These are phyloP conservation scores for Proterorhinus semilunaris DNA, from an alignment of 2,113 vertebrate species.

Conservation along the genomic window DNA sequence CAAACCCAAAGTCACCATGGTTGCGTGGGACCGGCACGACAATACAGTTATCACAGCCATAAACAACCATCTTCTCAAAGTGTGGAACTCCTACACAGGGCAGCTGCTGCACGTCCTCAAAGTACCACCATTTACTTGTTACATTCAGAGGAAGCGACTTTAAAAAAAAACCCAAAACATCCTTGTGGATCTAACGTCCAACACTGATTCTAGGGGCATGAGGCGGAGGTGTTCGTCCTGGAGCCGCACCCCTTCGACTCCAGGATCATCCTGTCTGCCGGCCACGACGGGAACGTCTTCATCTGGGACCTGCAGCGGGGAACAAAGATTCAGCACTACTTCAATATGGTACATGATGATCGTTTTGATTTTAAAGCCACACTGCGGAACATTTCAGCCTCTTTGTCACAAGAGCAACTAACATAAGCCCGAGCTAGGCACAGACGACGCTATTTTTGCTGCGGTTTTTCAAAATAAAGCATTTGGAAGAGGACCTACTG, in stretches of 20 bases:
- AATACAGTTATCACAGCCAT: constrained; percentile 93
- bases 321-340: constrained; percentile 88
- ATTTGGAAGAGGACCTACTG: no score
- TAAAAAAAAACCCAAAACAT: not conserved
- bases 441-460: no score
- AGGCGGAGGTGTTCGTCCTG: constrained; percentile 96
- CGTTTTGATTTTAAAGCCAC: not conserved
- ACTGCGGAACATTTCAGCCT: not conserved
- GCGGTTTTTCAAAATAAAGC: no score
- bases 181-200: not conserved
- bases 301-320: constrained; percentile 94
- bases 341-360: constrained; percentile 85
- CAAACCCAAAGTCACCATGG: constrained; percentile 98
- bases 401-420: no score
- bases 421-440: no score
- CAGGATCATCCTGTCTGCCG: constrained; percentile 94
- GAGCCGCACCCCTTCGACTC: constrained; percentile 95
- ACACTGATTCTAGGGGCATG: constrained; percentile 83
- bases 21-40: constrained; percentile 95
- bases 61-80: constrained; percentile 96
- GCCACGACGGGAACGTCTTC: constrained; percentile 94
- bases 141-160: not conserved
- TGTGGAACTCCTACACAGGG: constrained; percentile 93
- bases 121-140: constrained; percentile 67
- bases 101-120: constrained; percentile 90